phyloP scores from a whole-genome alignment of 1,140 invertebrate species.

The Pseudachorutes palmiensis region DNA sequence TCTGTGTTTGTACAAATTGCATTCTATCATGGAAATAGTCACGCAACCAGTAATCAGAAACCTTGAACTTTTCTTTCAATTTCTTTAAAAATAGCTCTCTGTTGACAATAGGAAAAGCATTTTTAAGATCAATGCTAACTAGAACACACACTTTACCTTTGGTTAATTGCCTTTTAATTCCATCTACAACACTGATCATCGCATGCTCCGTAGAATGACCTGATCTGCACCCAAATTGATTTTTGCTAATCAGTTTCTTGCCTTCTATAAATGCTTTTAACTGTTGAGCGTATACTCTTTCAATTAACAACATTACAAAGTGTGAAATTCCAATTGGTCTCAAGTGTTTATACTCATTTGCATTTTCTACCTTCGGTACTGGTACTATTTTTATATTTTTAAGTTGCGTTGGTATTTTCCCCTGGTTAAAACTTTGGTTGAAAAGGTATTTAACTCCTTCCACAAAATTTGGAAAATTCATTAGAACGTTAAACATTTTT shows the following conservation, averaged over 20 bases:
- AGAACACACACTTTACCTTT: constrained; percentile 6
- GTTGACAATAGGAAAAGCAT: constrained; percentile 16
- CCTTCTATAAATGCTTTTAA: not conserved
- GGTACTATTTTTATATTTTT: constrained; percentile 2
- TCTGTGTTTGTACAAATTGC: constrained; percentile 11
- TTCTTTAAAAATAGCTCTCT: constrained; percentile 4
- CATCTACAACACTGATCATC: constrained; percentile 7
- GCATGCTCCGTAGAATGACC: constrained; percentile 18
- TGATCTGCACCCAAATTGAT: constrained; percentile 18
- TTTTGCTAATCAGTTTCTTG: not conserved
- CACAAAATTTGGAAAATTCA: not conserved
- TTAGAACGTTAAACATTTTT: constrained; percentile 6
- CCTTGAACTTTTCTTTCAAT: constrained; percentile 15
- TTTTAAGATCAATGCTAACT: constrained; percentile 17
- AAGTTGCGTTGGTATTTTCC: not conserved
- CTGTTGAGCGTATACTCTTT: not conserved
- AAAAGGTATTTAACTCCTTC: not conserved
- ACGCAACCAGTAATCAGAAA: constrained; percentile 18
- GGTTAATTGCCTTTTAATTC: constrained; percentile 9
- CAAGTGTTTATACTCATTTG: not conserved
- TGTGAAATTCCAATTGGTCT: constrained; percentile 10
- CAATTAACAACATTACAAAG: not conserved
- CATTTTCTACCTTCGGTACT: not conserved
- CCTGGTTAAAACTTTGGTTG: not conserved
- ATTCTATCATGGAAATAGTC: constrained; percentile 11